Evolutionary conservation across 2,888 invertebrate genomes (phyloP), one percentile per base, ranked within the genome.

Genomic region (Idaea biselata): DNA sequence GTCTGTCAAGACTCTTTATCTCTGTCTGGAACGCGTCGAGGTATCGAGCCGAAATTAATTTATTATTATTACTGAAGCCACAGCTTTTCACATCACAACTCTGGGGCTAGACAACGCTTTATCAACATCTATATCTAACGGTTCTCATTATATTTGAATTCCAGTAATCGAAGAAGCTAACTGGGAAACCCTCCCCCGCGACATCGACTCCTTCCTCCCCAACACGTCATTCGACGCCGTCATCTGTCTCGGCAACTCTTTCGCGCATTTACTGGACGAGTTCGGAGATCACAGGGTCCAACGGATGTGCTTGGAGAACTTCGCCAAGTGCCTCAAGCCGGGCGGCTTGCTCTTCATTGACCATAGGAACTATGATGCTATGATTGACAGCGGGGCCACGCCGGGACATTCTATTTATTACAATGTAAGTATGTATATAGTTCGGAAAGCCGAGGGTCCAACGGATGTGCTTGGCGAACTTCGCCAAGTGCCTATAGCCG

Each of bases 101-200:
- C n/a, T n/a, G n/a, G n/a, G n/a, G n/a, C n/a, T n/a, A n/a, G n/a
- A n/a, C n/a, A n/a, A n/a, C n/a, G n/a, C n/a, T n/a, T n/a, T n/a
- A n/a, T n/a, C n/a, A n/a, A n/a, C n/a, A n/a, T n/a, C n/a, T n/a
- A n/a, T n/a, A n/a, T n/a, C n/a, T n/a, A n/a, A n/a, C n/a, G n/a
- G n/a, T n/a, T n/a, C 33, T 11, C 33, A 7, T 33, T 33, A 1
- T 33, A 33, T 16, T 16, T 59, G 6, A 11, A 14, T 82, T 82
- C 16, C 82, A 98, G 97, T 96, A 18, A 97, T 98, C 77, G 97
- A 98, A 83, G 97, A 98, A 90, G 97, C 97, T 0, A 97, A 97
- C 82, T 98, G 98, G 98, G 87, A 97, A 73, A 96, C 96, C 0
- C 82, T 98, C 2, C 94, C 95, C 5, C 94, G 95, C 53, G 97